phyloP scores from a whole-genome alignment of 2,888 invertebrate genomes.

The Anthoptus insignis region DNA sequence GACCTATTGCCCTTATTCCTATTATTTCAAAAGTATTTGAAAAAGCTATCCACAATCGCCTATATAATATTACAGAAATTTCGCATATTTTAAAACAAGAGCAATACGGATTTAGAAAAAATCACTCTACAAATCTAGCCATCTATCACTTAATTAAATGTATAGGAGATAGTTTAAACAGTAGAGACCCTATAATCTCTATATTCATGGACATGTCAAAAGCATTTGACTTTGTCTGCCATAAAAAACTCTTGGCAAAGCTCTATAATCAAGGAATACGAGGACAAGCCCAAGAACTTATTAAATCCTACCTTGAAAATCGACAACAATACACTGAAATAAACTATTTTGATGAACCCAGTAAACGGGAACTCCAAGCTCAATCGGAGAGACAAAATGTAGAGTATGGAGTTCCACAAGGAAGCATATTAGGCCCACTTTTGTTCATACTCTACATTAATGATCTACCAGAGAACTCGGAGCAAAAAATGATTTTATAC shows the following conservation, averaged over 20 bases:
- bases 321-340: slow-evolving; percentile 36
- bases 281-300: slow-evolving; percentile 23
- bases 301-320: slow-evolving; percentile 38
- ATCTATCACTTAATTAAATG: slow-evolving; percentile 11
- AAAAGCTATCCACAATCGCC: too few relatives aligned
- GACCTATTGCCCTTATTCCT: slow-evolving; percentile 24
- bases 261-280: slow-evolving; percentile 19
- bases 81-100: slow-evolving; percentile 2
- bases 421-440: too few relatives aligned
- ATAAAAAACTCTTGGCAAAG: slow-evolving; percentile 36
- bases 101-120: slow-evolving; percentile 28
- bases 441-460: too few relatives aligned
- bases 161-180: slow-evolving; percentile 1
- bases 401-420: too few relatives aligned
- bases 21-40: slow-evolving; percentile 28
- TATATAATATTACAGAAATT: neutral
- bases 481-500: too few relatives aligned
- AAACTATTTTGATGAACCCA: slow-evolving; percentile 16
- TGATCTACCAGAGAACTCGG: too few relatives aligned
- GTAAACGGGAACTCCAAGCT: too few relatives aligned
- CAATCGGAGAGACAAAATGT: too few relatives aligned
- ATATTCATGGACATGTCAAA: slow-evolving; percentile 45
- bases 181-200: slow-evolving; percentile 9
- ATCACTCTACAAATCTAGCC: slow-evolving; percentile 20
- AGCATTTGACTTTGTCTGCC: slow-evolving; percentile 44